These are phyloP conservation scores for Narcine bancroftii DNA, from an alignment of 2,113 vertebrate species.

Conservation along the genomic window DNA sequence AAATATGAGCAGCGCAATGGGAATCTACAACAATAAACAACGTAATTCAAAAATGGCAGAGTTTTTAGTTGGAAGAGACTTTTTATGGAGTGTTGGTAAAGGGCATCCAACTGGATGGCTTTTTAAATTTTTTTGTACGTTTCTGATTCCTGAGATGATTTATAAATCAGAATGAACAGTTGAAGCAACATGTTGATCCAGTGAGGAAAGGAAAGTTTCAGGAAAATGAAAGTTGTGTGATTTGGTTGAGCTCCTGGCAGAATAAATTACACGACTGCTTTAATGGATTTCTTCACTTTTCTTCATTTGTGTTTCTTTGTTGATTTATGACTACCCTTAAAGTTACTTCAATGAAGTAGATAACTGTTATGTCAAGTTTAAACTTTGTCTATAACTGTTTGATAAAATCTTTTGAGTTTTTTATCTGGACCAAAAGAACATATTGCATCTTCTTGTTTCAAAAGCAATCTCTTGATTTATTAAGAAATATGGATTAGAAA, in stretches of 20 bases:
- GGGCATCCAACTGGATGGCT: not conserved
- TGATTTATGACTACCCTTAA: not conserved
- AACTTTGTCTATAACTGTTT: not conserved
- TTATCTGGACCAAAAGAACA: not conserved
- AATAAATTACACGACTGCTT: not conserved
- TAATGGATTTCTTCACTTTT: not conserved
- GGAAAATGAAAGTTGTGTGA: not conserved
- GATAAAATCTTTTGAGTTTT: not conserved
- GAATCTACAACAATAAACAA: not conserved
- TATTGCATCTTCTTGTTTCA: not conserved
- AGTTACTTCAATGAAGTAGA: not conserved
- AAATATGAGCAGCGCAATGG: not conserved
- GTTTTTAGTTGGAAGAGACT: not conserved
- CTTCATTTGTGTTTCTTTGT: no score
- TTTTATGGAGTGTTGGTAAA: not conserved
- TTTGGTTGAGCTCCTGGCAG: not conserved
- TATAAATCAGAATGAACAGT: not conserved
- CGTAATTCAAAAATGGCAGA: not conserved
- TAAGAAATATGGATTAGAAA: not conserved
- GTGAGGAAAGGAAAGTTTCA: not conserved
- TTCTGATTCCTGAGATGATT: not conserved
- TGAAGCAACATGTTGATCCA: not conserved
- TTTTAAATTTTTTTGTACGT: not conserved
- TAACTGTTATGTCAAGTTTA: not conserved
- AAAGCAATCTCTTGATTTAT: not conserved